Evolutionary conservation across 2,888 invertebrate species (phyloP), one percentile per base, ranked within the genome.

Genomic region (Neoascia interrupta): DNA sequence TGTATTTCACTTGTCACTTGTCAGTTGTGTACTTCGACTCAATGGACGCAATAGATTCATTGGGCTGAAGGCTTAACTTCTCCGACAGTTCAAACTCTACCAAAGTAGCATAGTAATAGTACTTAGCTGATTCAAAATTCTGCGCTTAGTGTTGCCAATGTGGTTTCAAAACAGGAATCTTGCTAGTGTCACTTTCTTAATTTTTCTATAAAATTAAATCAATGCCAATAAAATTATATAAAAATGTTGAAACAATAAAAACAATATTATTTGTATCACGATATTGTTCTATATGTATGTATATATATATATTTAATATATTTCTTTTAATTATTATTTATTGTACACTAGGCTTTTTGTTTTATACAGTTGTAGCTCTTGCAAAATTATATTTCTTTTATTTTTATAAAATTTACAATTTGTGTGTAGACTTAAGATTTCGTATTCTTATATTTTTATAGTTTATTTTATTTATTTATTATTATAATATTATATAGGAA

Each of bases 381-480:
- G 70, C 63, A 75, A 75, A 75, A 70, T 54, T 23, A 31, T 56
- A 31, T 37, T 8, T 28, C 19, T 8, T 28, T 61, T 36, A 15
- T 19, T 31, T 63, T 70, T 64, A 76, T 64, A 76, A 76, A 76
- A 76, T 70, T 47, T 60, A 64, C 72, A 70, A 64, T 76, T 76
- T 76, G 63, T 76, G 72, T 64, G 34, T 58, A 70, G 72, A 76
- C 39, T 43, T 64, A 19, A 36, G 28, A 19, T 43, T 63, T 39
- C 11, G 15, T 63, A 18, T 28, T 56, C 43, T 43, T 39, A 19
- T 31, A 37, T 26, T 43, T 8, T 4, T 21, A 45, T 37, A 21
- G 8, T 41, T 13, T 28, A 18, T 15, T 53, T 23, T 51, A 19
- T 36, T 23, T 60, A 11, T 31, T 37, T 19, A 37, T 19, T 64